A percentile compares a stretch with the other conserved stretches of the same genome.
phyloP scores from a whole-genome alignment of 2,888 invertebrate species.

The Rhagium mordax region DNA sequence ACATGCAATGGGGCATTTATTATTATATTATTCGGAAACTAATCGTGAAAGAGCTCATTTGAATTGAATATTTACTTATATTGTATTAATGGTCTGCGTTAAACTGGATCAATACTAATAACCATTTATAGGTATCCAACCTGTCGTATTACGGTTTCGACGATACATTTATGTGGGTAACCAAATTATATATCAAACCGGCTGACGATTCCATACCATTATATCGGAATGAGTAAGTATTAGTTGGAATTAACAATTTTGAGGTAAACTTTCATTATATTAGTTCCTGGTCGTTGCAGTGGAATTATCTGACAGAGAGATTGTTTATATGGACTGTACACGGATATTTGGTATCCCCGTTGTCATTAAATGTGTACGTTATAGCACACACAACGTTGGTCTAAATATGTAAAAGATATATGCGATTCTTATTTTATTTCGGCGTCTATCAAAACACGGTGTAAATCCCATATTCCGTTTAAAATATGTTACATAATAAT shows the following conservation, averaged over 20 bases:
- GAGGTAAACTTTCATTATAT: no score
- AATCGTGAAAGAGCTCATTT: conserved; percentile 49
- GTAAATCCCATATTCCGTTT: no score
- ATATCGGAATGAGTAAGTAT: neutral
- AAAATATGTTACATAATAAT: no score
- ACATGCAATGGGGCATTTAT: conserved; percentile 62
- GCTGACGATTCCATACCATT: conserved; percentile 1
- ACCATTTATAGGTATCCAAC: neutral
- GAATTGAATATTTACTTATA: conserved; percentile 41
- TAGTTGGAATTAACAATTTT: neutral
- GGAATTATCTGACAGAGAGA: no score
- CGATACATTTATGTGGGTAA: conserved; percentile 16
- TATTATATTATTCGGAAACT: conserved; percentile 52
- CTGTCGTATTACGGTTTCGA: neutral
- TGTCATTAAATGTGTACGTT: no score
- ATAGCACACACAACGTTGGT: no score
- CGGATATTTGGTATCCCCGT: no score
- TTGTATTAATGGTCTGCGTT: conserved; percentile 25
- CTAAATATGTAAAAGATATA: no score
- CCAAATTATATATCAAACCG: conserved; percentile 1
- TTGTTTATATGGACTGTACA: no score
- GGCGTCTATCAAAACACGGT: no score
- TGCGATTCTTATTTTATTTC: no score
- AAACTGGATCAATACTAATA: conserved; percentile 36
- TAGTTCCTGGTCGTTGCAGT: no score